phyloP scores from a whole-genome alignment of 2,888 invertebrate genomes.

The Drosophila macrothrix region DNA sequence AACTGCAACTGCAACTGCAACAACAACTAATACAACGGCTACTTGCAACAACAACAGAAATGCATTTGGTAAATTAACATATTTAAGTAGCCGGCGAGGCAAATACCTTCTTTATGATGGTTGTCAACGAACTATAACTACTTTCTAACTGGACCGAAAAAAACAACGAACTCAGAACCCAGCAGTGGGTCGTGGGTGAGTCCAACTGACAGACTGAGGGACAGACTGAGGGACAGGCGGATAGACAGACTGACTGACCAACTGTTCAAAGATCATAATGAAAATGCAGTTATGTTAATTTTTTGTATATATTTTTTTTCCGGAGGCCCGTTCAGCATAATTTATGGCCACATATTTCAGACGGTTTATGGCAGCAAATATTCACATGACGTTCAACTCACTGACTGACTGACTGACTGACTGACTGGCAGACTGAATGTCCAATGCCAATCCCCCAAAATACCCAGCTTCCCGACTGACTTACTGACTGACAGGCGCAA shows the following conservation, averaged over 20 bases:
- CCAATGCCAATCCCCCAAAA: not conserved
- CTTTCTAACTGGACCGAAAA: conserved; percentile 67
- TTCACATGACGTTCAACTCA: conserved; percentile 50
- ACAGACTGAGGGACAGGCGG: conserved; percentile 8
- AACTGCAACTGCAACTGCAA: conserved; percentile 16
- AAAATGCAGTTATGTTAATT: conserved; percentile 75
- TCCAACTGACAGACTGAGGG: conserved; percentile 13
- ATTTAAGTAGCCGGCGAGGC: conserved; percentile 53
- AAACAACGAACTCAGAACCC: conserved; percentile 20
- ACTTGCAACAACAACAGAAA: conserved; percentile 60
- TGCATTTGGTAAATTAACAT: conserved; percentile 76
- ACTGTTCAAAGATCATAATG: conserved; percentile 54
- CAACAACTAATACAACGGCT: conserved; percentile 10
- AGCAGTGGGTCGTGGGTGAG: conserved; percentile 75
- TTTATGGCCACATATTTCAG: conserved; percentile 73
- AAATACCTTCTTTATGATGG: conserved; percentile 52
- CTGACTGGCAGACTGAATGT: conserved; percentile 37
- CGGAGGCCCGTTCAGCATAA: conserved; percentile 37
- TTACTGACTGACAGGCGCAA: conserved; percentile 44
- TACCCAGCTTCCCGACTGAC: conserved; percentile 12
- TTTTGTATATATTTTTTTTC: conserved; percentile 47
- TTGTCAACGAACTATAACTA: conserved; percentile 67
- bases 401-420: conserved; percentile 27
- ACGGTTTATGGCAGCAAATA: conserved; percentile 65
- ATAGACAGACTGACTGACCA: conserved; percentile 8